These are phyloP conservation scores for Dermochelys coriacea DNA, from an alignment of 2,797 vertebrate species.

Conservation along the genomic window DNA sequence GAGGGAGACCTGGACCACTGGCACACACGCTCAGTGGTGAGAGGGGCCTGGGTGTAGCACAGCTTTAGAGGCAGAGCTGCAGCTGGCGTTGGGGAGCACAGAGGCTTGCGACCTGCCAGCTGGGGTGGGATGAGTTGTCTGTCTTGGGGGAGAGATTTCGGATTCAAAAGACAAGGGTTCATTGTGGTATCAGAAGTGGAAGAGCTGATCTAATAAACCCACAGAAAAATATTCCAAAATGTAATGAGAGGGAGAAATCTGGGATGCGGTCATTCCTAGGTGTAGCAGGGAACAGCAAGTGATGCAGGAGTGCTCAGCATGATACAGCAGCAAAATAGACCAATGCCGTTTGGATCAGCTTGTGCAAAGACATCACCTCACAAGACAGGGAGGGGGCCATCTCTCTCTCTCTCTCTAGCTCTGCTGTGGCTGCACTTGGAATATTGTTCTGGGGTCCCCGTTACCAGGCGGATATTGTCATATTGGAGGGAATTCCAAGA, in stretches of 20 bases:
- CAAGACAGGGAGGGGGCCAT: neutral
- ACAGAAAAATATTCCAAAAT: neutral
- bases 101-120: neutral
- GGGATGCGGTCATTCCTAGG: too few species aligned
- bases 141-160: neutral
- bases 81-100: neutral
- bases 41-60: rapidly evolving
- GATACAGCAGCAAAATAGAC: neutral
- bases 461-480: neutral
- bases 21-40: rapidly evolving
- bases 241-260: neutral
- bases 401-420: neutral
- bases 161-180: neutral
- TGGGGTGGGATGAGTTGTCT: neutral
- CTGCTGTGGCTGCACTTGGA: neutral
- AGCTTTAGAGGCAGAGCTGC: neutral
- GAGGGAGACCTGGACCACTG: neutral
- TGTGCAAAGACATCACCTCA: neutral
- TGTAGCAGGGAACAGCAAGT: neutral
- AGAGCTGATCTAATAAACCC: neutral
- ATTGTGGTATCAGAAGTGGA: neutral
- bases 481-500: neutral
- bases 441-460: neutral
- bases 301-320: neutral
- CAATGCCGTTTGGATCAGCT: neutral